Base-by-base conservation (phyloP, 2,797 vertebrate species). In the Sebastes iracundus region DNA sequence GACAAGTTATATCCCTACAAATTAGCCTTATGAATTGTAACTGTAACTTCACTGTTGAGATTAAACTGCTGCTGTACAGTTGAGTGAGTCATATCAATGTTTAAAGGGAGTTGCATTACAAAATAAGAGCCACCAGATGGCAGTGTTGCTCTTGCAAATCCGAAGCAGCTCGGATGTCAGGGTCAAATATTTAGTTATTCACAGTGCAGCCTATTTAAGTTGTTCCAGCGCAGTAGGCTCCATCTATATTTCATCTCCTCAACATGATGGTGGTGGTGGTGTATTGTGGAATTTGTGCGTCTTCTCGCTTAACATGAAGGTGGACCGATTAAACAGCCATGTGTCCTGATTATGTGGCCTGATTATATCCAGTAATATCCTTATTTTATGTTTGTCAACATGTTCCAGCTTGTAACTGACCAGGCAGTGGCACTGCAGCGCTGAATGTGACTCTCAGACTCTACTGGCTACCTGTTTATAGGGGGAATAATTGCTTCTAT, bases 171-270 rank as follows among this genome's bases (percentile, higher is more conserved):
- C 77, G 78, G 52, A 80, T 16, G 63, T 73, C 22, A 20, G 85
- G 84, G 83, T 81, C 82, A 88, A 76, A 80, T 60, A 87, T 86
- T 72, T 85, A 79, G 80, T 69, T 83, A 83, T 90, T 90, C 81
- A 81, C 83, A 82, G 74, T 84, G 79, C 79, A 80, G 81, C 87
- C 80, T 66, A 80, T 89, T 90, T 85, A 82, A 87, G 87, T 87
- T 91, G 76, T 81, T 87, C 63, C 63, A 84, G 77, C 32, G 27
- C 79, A 85, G 80, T 61, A 14, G 72, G 66, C 74, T 80, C 67
- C 86, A 92, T 91, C 81, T 81, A 88, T 88, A 86, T 88, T 89
- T 92, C 38, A 87, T 87, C 75, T 85, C 74, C 77, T 88, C 64
- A 61, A 69, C 28, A 20, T 71, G 59, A 72, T 67, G 67, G 27